Conservation (phyloP, 64 coral and sea anemone genomes). For the Pocillopora verrucosa region DNA sequence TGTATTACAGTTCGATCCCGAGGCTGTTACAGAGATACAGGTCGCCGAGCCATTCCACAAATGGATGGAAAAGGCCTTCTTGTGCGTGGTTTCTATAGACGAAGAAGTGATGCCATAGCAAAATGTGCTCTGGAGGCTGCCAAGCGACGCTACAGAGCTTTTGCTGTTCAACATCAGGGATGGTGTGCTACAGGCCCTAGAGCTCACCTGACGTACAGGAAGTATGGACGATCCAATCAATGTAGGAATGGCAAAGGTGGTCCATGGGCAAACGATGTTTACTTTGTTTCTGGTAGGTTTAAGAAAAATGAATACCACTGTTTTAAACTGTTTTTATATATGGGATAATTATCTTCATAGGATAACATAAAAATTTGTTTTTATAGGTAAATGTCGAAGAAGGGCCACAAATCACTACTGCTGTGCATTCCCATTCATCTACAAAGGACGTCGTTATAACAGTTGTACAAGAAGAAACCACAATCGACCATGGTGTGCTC, state of each 20-base stretch:
- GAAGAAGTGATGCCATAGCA: constrained; percentile 19
- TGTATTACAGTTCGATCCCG: background rate
- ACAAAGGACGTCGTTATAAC: constrained; percentile 37
- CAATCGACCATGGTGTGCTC: constrained; percentile 61
- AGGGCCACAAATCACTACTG: constrained; percentile 22
- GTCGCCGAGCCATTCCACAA: constrained; percentile 19
- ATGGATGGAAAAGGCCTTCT: constrained; percentile 18
- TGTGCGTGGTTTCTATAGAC: constrained; percentile 1
- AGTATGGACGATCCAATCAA: constrained; percentile 49
- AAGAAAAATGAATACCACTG: background rate
- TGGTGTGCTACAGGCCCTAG: constrained; percentile 40
- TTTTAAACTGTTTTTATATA: no score
- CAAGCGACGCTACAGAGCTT: constrained; percentile 20
- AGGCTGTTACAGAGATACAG: constrained; percentile 43
- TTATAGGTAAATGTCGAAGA: background rate
- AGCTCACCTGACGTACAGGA: constrained; percentile 24
- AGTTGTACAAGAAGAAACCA: constrained; percentile 21
- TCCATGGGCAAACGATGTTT: constrained; percentile 61
- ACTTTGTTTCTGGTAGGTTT: constrained; percentile 22
- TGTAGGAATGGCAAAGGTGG: constrained; percentile 56
- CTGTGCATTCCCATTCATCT: constrained; percentile 66
- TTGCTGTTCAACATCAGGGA: constrained; percentile 54
- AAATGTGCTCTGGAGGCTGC: constrained; percentile 38
- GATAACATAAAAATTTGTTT: background rate
- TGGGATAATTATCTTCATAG: background rate